Conservation (phyloP, 1,140 invertebrate genomes). For the Macrosteles quadrilineatus region DNA sequence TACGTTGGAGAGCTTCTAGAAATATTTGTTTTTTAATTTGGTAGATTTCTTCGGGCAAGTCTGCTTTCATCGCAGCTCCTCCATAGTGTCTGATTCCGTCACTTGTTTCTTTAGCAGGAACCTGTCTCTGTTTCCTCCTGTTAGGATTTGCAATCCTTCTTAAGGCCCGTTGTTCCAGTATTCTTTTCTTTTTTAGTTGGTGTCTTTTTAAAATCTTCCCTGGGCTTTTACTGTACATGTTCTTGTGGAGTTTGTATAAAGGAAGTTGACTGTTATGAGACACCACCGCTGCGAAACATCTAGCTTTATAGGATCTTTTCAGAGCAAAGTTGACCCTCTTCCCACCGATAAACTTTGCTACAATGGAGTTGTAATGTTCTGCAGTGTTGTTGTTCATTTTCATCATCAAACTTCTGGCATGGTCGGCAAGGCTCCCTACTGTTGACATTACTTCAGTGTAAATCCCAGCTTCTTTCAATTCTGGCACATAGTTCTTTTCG, state of each 20-base stretch:
- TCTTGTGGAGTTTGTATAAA: neutral
- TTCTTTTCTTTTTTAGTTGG: neutral
- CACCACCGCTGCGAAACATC: neutral
- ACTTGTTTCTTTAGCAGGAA: neutral
- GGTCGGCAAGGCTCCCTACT: neutral
- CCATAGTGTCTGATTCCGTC: neutral
- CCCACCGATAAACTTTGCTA: neutral
- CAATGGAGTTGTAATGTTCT: slow-evolving; percentile 1
- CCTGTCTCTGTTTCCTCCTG: neutral
- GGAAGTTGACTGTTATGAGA: neutral
- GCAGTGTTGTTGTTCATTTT: neutral
- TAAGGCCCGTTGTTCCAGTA: neutral
- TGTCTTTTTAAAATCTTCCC: neutral
- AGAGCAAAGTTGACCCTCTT: neutral
- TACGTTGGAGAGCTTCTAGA: neutral
- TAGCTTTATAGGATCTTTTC: slow-evolving; percentile 6
- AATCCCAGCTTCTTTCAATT: neutral
- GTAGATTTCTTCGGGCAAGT: too few species aligned
- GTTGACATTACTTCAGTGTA: neutral
- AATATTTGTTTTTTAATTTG: neutral
- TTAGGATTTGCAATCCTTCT: neutral
- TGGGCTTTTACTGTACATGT: neutral
- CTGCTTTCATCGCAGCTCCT: neutral
- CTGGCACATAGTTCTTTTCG: neutral
- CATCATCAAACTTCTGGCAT: neutral